phyloP scores from a whole-genome alignment of 2,113 vertebrate species.

The Tachysurus fulvidraco region DNA sequence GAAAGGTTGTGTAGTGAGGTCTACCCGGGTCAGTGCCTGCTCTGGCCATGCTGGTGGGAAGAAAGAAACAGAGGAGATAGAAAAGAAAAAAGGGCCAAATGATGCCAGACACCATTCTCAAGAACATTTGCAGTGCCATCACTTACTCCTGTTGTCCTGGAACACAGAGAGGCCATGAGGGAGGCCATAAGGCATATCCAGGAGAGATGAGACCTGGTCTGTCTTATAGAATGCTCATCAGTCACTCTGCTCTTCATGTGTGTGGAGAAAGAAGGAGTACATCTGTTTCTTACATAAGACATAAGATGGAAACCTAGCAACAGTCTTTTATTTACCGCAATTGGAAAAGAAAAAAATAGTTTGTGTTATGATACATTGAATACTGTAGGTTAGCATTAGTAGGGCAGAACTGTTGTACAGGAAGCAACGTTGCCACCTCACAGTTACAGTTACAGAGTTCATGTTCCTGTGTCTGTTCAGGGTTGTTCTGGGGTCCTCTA shows the following conservation, averaged over 20 bases:
- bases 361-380: background rate
- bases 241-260: slow-evolving; percentile 25
- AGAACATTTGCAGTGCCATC: background rate
- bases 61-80: background rate
- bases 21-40: slow-evolving; percentile 3
- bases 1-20: slow-evolving; percentile 2
- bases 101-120: background rate
- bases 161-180: slow-evolving; percentile 1
- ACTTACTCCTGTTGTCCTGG: slow-evolving; percentile 26
- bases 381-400: background rate
- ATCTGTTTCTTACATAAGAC: slow-evolving; percentile 1
- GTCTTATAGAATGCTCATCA: slow-evolving; percentile 24
- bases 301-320: background rate
- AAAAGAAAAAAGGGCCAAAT: background rate
- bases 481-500: background rate
- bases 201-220: slow-evolving; percentile 32
- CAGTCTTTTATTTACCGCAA: background rate
- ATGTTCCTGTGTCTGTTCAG: background rate
- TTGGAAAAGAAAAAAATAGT: background rate
- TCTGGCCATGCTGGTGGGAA: slow-evolving; percentile 39
- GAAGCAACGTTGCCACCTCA: background rate
- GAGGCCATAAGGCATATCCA: slow-evolving; percentile 21
- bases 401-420: background rate
- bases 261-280: background rate
- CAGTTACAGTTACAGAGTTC: background rate